These are phyloP conservation scores for Danio albolineatus DNA, from an alignment of 2,797 vertebrate genomes.

Conservation along the genomic window DNA sequence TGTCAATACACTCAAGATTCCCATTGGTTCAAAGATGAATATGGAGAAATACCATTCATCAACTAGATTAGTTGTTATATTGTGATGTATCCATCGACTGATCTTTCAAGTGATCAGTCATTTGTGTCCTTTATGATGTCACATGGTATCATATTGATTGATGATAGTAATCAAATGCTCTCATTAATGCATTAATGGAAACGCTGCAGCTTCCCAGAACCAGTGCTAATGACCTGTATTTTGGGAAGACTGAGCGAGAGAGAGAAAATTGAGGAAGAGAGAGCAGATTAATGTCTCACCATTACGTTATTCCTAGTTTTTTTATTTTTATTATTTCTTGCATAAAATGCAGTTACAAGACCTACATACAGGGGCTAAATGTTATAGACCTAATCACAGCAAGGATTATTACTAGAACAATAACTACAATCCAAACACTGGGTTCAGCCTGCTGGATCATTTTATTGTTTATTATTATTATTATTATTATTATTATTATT, in stretches of 20 bases:
- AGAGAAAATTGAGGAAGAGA: not conserved
- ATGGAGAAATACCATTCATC: not conserved
- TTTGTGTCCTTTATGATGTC: conserved; percentile 26
- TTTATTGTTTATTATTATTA: too few species aligned
- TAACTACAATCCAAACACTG: too few species aligned
- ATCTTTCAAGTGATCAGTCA: conserved; percentile 11
- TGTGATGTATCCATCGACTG: not conserved
- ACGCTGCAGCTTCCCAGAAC: conserved; percentile 5
- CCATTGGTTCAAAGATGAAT: not conserved
- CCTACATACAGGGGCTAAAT: too few species aligned
- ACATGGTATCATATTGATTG: conserved; percentile 3
- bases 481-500: too few species aligned
- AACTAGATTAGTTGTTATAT: conserved; percentile 10
- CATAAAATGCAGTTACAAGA: too few species aligned
- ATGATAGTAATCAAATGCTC: conserved; percentile 18
- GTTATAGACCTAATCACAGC: too few species aligned
- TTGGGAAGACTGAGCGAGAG: not conserved
- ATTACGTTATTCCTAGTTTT: too few species aligned
- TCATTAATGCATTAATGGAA: conserved; percentile 23
- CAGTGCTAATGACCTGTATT: conserved; percentile 9
- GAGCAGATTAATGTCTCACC: conserved; percentile 21
- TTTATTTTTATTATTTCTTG: too few species aligned
- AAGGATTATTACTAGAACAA: too few species aligned
- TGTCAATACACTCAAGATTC: not conserved
- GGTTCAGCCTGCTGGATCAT: too few species aligned